phyloP scores from a whole-genome alignment of 2,888 invertebrate species.

The Melieria crassipennis region DNA sequence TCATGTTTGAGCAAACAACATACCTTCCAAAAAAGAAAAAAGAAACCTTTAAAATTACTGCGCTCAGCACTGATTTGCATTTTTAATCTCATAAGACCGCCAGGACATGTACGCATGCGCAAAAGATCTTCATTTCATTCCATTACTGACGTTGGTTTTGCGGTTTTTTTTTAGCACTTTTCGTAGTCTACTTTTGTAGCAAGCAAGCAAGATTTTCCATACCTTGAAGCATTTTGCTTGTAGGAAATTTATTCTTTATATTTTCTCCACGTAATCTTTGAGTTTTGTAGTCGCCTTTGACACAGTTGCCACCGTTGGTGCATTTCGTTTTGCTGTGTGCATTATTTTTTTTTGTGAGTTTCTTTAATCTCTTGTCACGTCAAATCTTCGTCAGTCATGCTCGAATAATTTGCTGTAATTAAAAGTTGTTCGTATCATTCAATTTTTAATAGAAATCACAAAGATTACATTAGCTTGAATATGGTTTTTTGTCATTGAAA shows the following conservation, averaged over 20 bases:
- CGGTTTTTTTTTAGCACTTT: not conserved
- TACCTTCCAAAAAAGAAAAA: too few species aligned
- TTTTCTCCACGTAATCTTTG: conserved; percentile 20
- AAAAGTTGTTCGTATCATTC: not conserved
- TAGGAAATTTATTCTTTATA: conserved; percentile 30
- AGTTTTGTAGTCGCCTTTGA: conserved; percentile 24
- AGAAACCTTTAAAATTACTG: conserved; percentile 30
- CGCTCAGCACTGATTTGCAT: conserved; percentile 57
- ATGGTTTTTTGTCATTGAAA: too few species aligned
- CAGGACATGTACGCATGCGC: conserved; percentile 25
- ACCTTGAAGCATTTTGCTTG: too few species aligned
- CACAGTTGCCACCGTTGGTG: not conserved
- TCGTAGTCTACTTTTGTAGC: conserved; percentile 38
- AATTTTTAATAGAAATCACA: not conserved
- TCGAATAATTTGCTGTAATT: conserved; percentile 51
- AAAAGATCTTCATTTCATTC: conserved; percentile 10
- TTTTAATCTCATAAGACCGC: conserved; percentile 62
- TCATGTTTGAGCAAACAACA: conserved; percentile 55
- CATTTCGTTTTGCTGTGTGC: not conserved
- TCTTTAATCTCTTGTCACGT: conserved; percentile 23
- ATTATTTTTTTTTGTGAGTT: conserved; percentile 31
- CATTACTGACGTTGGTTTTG: not conserved
- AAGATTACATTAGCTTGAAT: not conserved
- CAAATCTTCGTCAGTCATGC: conserved; percentile 44
- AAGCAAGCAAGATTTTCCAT: too few species aligned